Percentiles rank a stretch among this genome's conserved stretches.
phyloP scores from a whole-genome alignment of 2,113 vertebrate genomes.

The Girardinichthys multiradiatus region DNA sequence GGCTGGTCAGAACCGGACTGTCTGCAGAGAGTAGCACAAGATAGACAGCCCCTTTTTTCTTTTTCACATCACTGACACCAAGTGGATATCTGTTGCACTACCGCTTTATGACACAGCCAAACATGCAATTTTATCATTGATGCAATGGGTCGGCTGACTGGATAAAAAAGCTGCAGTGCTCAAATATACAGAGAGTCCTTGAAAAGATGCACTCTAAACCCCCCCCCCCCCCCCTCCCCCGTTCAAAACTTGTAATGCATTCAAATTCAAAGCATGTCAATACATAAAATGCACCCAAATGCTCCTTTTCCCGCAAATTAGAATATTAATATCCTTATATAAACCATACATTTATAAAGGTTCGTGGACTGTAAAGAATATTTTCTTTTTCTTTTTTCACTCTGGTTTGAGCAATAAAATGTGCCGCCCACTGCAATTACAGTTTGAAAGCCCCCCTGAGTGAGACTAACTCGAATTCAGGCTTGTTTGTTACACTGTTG shows the following conservation, averaged over 20 bases:
- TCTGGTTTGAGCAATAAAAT: conserved; percentile 27
- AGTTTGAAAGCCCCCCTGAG: conserved; percentile 41
- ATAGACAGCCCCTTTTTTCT: too few species aligned
- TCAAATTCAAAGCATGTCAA: conserved; percentile 7
- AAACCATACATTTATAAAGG: background rate
- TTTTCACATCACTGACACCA: conserved; percentile 70
- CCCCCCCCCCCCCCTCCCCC: background rate
- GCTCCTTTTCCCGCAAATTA: conserved; percentile 28
- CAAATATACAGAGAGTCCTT: conserved; percentile 29
- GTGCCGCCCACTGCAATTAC: conserved; percentile 55
- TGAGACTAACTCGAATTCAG: conserved; percentile 34
- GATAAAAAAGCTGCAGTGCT: conserved; percentile 12
- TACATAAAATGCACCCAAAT: conserved; percentile 21
- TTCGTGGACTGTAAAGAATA: background rate
- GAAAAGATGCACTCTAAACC: conserved; percentile 20
- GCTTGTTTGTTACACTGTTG: conserved; percentile 43
- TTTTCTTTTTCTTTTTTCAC: conserved; percentile 12
- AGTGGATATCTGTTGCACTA: conserved; percentile 57
- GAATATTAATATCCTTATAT: conserved; percentile 34
- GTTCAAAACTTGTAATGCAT: background rate
- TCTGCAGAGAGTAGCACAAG: conserved; percentile 74
- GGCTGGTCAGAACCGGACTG: conserved; percentile 91
- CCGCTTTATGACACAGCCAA: background rate
- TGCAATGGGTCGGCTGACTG: conserved; percentile 5
- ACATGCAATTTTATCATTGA: conserved; percentile 1